A percentile compares a stretch with the other conserved stretches of the same genome.
Evolutionary conservation across 2,113 vertebrate genomes (phyloP).

Genomic region (Amazona guildingii): DNA sequence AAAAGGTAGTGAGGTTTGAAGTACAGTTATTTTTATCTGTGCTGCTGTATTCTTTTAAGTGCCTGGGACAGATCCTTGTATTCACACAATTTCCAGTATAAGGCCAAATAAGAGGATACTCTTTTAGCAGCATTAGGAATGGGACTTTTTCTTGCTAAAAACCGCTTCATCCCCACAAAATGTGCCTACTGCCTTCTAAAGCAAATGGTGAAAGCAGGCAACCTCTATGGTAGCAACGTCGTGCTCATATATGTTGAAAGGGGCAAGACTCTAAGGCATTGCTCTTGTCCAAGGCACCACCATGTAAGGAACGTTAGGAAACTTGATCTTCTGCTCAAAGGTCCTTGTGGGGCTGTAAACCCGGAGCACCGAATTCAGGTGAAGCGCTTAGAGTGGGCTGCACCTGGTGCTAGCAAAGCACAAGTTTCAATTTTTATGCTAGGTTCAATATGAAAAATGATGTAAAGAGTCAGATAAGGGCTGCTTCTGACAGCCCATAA

Average conservation of each 20-base stretch:
- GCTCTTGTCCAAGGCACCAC: not conserved
- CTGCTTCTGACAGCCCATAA: not conserved
- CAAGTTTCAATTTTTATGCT: not conserved
- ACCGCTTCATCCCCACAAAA: not conserved
- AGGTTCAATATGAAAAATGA: not conserved
- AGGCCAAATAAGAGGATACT: not conserved
- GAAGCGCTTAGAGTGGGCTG: not conserved
- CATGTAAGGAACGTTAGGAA: rapidly evolving
- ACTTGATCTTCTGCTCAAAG: not conserved
- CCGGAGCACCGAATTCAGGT: not conserved
- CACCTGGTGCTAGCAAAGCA: not conserved
- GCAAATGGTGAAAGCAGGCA: not conserved
- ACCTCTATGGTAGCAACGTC: not conserved
- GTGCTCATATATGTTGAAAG: rapidly evolving
- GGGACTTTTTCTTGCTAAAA: not conserved
- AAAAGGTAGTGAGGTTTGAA: not conserved
- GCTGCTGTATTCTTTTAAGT: not conserved
- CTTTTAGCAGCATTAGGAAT: not conserved
- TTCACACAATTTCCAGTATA: not conserved
- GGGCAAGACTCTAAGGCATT: not conserved
- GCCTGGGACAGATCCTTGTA: not conserved
- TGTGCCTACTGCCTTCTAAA: not conserved
- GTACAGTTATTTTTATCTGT: not conserved
- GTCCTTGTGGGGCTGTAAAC: not conserved
- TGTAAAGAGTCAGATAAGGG: not conserved